Evolutionary conservation across 2,888 invertebrate species (phyloP).

Genomic region (Carabus problematicus): DNA sequence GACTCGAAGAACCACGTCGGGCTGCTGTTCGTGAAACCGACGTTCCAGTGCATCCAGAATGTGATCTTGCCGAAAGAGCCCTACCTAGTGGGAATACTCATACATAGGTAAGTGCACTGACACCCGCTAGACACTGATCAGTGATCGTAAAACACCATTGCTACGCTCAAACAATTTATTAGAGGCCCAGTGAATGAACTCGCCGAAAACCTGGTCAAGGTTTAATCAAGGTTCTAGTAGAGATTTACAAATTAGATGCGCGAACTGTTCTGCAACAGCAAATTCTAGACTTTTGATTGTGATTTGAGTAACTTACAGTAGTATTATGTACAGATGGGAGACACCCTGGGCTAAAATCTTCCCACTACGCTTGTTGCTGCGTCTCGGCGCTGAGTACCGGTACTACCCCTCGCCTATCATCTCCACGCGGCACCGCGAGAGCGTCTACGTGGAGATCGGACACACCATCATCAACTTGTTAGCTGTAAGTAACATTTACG

Average conservation of each 20-base stretch:
- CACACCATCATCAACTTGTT: constrained; percentile 88
- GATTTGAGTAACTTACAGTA: too few relatives aligned
- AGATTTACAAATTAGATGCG: too few relatives aligned
- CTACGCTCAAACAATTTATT: not conserved
- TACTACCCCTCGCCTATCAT: constrained; percentile 87
- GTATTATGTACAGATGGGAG: constrained; percentile 78
- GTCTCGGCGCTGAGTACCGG: constrained; percentile 83
- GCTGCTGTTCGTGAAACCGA: constrained; percentile 80
- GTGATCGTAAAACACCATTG: too few relatives aligned
- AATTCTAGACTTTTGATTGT: too few relatives aligned
- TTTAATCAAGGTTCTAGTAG: too few relatives aligned
- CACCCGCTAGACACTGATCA: not conserved
- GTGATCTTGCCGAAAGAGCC: constrained; percentile 75
- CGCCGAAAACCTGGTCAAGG: too few relatives aligned
- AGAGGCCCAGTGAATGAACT: not conserved
- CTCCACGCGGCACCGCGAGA: constrained; percentile 76
- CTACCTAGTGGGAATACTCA: constrained; percentile 78
- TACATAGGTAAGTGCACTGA: constrained; percentile 77
- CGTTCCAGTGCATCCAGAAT: constrained; percentile 82
- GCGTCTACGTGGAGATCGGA: constrained; percentile 84
- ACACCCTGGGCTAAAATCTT: constrained; percentile 85
- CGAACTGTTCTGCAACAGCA: too few relatives aligned
- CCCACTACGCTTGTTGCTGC: constrained; percentile 74
- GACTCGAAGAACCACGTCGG: constrained; percentile 79
- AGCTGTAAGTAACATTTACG: constrained; percentile 64